Percentiles rank a stretch among this genome's conserved stretches.
Conservation (phyloP, 2,113 vertebrate species). For the Thalassarche chlororhynchos region DNA sequence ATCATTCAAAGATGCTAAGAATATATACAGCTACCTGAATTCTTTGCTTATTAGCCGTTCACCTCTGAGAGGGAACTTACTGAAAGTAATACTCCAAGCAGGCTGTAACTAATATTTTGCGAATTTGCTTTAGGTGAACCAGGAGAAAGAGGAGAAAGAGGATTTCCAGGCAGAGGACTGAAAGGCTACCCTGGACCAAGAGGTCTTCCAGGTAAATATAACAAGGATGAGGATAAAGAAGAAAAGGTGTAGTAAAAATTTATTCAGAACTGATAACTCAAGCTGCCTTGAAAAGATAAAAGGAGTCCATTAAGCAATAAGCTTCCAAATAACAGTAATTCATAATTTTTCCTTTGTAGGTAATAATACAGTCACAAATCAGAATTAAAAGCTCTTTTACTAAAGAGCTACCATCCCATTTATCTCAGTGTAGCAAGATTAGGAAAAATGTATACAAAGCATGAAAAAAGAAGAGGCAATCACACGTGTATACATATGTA, state of each 20-base stretch:
- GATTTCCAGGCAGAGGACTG: constrained; percentile 85
- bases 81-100: neutral
- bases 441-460: neutral
- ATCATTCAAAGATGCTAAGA: neutral
- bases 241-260: neutral
- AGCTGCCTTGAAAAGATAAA: neutral
- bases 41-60: neutral
- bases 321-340: neutral
- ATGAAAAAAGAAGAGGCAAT: neutral
- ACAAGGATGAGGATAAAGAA: neutral
- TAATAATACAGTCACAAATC: neutral
- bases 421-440: neutral
- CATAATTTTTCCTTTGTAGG: neutral
- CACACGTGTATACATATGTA: too few species aligned
- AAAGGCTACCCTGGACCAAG: constrained; percentile 89
- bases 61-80: neutral
- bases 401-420: neutral
- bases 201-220: constrained; percentile 89
- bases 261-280: neutral
- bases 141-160: constrained; percentile 92
- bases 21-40: neutral
- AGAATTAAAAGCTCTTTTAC: neutral
- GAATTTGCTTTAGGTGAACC: constrained; percentile 84
- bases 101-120: neutral
- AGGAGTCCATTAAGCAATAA: neutral